Percentiles rank a stretch among this genome's conserved stretches.
Conservation (phyloP, 1,140 invertebrate species). For the Mercenaria mercenaria region DNA sequence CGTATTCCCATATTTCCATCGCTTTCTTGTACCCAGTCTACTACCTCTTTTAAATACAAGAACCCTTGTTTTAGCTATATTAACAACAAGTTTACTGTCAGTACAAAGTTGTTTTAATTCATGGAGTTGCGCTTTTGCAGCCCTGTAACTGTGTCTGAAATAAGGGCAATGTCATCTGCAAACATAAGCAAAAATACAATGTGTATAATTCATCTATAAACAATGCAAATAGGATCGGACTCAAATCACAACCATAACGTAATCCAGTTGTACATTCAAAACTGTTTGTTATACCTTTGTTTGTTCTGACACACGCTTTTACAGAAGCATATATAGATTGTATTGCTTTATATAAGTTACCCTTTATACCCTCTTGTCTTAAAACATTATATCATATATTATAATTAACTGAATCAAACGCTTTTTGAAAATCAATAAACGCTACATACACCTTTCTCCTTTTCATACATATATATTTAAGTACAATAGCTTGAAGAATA, state of each 20-base stretch:
- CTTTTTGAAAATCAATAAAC: neutral
- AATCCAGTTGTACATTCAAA: neutral
- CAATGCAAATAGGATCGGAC: neutral
- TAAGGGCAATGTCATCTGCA: constrained; percentile 45
- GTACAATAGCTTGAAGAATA: neutral
- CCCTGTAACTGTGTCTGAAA: constrained; percentile 38
- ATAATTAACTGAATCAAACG: neutral
- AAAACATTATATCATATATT: neutral
- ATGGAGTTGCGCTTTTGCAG: constrained; percentile 42
- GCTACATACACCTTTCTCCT: neutral
- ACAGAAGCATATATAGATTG: neutral
- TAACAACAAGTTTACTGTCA: constrained; percentile 9
- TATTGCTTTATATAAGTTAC: neutral
- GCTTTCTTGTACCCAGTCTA: neutral
- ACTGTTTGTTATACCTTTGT: neutral
- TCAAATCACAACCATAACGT: neutral
- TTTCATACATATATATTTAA: neutral
- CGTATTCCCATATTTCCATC: neutral
- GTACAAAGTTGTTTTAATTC: constrained; percentile 18
- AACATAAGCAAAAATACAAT: constrained; percentile 39
- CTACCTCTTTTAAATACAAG: constrained; percentile 4
- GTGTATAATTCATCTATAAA: constrained; percentile 5
- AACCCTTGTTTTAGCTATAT: constrained; percentile 17
- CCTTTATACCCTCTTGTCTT: neutral
- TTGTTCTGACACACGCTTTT: neutral